These are phyloP conservation scores for Gerris lacustris DNA, from an alignment of 2,888 invertebrate species.

Conservation along the genomic window DNA sequence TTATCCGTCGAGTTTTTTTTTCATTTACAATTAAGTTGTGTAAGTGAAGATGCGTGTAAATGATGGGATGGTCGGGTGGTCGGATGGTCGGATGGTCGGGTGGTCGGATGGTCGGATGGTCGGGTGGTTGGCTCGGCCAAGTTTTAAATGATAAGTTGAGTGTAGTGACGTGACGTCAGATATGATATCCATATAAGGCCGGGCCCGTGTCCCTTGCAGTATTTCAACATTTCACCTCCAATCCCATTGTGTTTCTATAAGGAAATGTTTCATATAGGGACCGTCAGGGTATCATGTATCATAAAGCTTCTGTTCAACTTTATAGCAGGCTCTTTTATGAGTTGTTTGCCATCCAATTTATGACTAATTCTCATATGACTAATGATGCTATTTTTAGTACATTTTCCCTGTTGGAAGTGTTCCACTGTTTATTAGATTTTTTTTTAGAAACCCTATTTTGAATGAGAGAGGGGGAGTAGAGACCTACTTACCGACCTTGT, in stretches of 20 bases:
- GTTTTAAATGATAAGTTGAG: not conserved
- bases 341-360: not conserved
- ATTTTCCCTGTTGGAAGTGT: not conserved
- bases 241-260: not conserved
- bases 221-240: not conserved
- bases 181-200: slow-evolving; percentile 1
- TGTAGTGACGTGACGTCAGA: not conserved
- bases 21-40: no score
- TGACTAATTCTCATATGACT: not conserved
- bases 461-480: no score
- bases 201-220: not conserved
- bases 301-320: not conserved
- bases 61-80: not conserved
- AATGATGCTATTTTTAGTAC: not conserved
- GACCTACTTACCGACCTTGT: no score
- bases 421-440: not conserved
- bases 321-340: not conserved
- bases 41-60: no score
- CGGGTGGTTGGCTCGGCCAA: not conserved
- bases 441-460: not conserved
- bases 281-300: not conserved
- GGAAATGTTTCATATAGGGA: not conserved
- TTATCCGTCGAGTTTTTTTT: no score
- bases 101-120: not conserved
- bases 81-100: not conserved